Percentiles rank a stretch among this genome's conserved stretches.
Evolutionary conservation across 2,888 invertebrate species (phyloP).

Genomic region (Mythimna loreyi): DNA sequence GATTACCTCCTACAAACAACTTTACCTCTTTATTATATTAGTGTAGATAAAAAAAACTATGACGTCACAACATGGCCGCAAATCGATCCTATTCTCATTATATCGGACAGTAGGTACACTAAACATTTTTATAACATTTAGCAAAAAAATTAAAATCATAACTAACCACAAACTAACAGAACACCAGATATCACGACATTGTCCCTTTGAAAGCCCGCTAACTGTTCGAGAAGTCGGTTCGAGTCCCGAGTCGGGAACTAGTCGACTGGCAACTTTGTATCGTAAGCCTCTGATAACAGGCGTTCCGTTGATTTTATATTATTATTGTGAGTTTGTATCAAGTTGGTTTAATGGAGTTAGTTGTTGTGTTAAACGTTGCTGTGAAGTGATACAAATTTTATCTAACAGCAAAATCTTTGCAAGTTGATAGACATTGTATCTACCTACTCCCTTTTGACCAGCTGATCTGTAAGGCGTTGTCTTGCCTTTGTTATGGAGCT

Average conservation of each 20-base stretch:
- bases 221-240: constrained; percentile 45
- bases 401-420: neutral
- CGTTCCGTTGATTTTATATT: constrained; percentile 49
- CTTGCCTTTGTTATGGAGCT: too few species aligned
- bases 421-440: too few species aligned
- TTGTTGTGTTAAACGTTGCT: constrained; percentile 20
- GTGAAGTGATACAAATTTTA: constrained; percentile 9
- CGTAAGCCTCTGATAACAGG: constrained; percentile 43
- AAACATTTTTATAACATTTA: neutral
- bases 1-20: too few species aligned
- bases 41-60: too few species aligned
- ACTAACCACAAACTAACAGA: constrained; percentile 35
- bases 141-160: constrained; percentile 16
- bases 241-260: constrained; percentile 50
- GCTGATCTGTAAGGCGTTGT: too few species aligned
- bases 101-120: too few species aligned
- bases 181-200: constrained; percentile 41
- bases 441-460: too few species aligned
- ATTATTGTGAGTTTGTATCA: constrained; percentile 47
- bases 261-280: constrained; percentile 36
- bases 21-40: too few species aligned
- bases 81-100: too few species aligned
- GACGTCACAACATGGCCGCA: too few species aligned
- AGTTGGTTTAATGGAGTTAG: constrained; percentile 40
- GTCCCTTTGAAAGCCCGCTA: constrained; percentile 54